phyloP scores from a whole-genome alignment of 2,797 vertebrate genomes.

The Myotis planiceps region DNA sequence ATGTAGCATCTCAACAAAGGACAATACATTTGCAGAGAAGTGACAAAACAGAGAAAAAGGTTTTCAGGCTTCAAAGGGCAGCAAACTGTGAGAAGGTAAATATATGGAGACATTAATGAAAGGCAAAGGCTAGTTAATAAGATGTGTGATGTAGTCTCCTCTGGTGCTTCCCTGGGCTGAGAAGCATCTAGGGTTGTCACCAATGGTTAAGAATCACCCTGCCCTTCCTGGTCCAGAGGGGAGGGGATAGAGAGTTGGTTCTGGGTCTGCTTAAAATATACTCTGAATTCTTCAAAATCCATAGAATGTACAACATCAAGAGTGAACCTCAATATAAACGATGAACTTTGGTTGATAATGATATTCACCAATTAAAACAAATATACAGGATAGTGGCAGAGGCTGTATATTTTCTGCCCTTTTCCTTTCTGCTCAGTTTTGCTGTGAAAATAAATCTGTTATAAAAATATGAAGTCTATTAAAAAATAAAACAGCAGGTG shows the following conservation, averaged over 20 bases:
- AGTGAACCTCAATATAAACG: neutral
- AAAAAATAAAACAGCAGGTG: neutral
- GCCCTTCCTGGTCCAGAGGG: neutral
- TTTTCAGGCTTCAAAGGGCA: neutral
- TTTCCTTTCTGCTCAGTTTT: neutral
- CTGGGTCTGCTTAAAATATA: neutral
- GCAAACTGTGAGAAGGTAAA: neutral
- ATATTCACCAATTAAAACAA: neutral
- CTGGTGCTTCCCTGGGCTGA: neutral
- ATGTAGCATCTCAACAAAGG: neutral
- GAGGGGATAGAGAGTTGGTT: neutral
- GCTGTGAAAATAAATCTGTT: neutral
- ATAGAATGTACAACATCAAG: neutral
- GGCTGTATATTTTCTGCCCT: neutral
- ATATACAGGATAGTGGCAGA: no score
- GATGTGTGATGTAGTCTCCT: neutral
- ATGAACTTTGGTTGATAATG: neutral
- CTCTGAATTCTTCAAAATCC: neutral
- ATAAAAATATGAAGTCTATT: neutral
- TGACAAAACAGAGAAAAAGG: neutral
- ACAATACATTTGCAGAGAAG: neutral
- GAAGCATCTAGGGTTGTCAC: neutral
- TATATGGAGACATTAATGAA: neutral
- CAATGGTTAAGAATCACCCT: neutral
- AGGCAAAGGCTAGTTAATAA: no score